Evolutionary conservation across 2,113 vertebrate species (phyloP), one percentile per base, ranked within the genome.

Genomic region (Rattus norvegicus): DNA sequence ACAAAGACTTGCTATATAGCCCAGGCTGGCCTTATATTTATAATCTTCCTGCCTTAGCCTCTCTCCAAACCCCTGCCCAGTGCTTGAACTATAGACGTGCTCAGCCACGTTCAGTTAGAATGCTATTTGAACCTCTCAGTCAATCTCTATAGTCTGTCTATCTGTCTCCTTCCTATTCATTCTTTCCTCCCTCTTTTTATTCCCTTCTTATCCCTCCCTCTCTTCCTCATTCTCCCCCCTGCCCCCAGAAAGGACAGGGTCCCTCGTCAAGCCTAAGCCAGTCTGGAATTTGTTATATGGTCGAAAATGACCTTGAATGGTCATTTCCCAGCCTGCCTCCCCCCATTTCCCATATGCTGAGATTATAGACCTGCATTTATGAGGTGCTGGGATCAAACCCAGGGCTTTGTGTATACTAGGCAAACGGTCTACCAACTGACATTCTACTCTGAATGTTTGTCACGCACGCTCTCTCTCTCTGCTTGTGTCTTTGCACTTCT

Each of bases 391-490:
- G 19, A 22, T 36, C 1, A 30, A 87, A n/a, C 17, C 65, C 65
- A 70, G 30, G 47, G 47, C 28, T 69, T 52, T 49, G 10, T 49
- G 30, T 2, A 14, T 24, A 33, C 10, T 36, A n/a, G 43, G 33
- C 65, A 36, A 88, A 30, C 19, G 7, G 63, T 13, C 43, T 87
- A 49, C 63, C 43, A 7, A 10, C 84, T 83, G 30, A 49, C 43
- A 24, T 33, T 47, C 3, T 69, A 36, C 33, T 87, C 69, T 7
- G 30, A 61, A 61, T 7, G 56, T 61, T 70, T 79, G 39, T 24
- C 22, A 69, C 10, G 30, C 52, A 63, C 47, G 80, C 4, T 0
- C 5, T 0, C 59, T 73, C 47, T 85, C 3, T 0, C 2, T 12
- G 24, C 67, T 63, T 20, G 63, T 85, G 43, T 77, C 81, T 81